Base-by-base conservation (phyloP, 2,797 vertebrate genomes). In the Microctenopoma stevenorrisi region DNA sequence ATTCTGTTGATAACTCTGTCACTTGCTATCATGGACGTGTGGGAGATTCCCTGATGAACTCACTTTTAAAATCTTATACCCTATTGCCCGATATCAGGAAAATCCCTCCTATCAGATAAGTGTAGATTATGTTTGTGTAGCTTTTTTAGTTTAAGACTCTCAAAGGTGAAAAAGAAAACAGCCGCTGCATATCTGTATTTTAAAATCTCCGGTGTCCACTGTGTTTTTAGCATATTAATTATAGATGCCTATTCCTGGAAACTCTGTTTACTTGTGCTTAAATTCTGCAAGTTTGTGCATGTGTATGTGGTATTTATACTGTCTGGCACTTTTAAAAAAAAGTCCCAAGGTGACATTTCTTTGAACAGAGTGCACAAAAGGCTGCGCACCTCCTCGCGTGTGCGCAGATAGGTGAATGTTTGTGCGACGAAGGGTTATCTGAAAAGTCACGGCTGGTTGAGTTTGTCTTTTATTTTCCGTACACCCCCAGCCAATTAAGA, bases 401-500 rank as follows among this genome's bases (percentile, higher is more conserved):
- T 49, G 30, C 50, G 49, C 12, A 15, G 8, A 22, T 25, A 64
- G 58, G 67, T 51, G 58, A 61, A 77, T 65, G 59, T 74, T 59
- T 81, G 63, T 62, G 68, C 5, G 68, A 63, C 53, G 42, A 58
- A 49, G 81, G 86, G 70, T 88, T 90, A 88, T 88, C 80, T 57
- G 74, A 83, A 85, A 88, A 89, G 89, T 87, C 90, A 91, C 60
- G 85, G 87, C 82, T 88, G 88, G 91, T 86, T 88, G 88, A 82
- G 76, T 86, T 88, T 82, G 80, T 82, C 85, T 89, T 88, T 87
- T 89, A 78, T 89, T 88, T 81, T 88, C 67, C 46, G 68, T 80
- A 77, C 84, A 91, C 85, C 79, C 80, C 72, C 57, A 80, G 87
- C 90, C 91, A 91, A 93, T 93, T 93, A 93, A 84, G 82, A 90